These are phyloP conservation scores for Cyrtonyx montezumae DNA, from an alignment of 2,113 vertebrate species.

Conservation along the genomic window DNA sequence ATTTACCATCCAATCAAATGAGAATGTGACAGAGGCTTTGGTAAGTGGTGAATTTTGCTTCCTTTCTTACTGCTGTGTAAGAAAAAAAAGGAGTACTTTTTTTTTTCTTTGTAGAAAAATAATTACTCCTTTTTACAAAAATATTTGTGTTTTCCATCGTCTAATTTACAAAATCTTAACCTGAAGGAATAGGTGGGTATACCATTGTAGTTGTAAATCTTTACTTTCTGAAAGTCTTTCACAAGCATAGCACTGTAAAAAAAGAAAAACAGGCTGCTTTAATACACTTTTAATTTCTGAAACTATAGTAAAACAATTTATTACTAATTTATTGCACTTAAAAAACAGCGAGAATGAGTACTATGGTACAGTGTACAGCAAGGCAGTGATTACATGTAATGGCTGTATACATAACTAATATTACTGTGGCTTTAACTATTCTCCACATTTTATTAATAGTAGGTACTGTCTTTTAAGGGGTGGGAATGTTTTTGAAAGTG, in stretches of 20 bases:
- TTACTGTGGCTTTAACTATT: background rate
- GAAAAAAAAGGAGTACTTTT: background rate
- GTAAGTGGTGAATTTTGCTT: slow-evolving; percentile 79
- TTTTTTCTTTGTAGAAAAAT: background rate
- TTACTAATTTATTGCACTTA: background rate
- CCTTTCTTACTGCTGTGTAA: background rate
- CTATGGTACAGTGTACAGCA: background rate
- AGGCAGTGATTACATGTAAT: rapidly evolving
- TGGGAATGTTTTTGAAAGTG: background rate
- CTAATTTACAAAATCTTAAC: background rate
- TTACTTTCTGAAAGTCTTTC: background rate
- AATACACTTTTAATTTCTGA: background rate
- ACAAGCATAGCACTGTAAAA: background rate
- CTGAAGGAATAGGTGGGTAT: background rate
- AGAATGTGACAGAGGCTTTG: slow-evolving; percentile 79
- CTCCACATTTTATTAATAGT: background rate
- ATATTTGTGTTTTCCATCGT: background rate
- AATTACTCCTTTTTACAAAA: background rate
- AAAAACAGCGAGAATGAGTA: background rate
- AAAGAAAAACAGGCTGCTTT: background rate
- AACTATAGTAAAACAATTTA: background rate
- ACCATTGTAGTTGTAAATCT: background rate
- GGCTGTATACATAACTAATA: background rate
- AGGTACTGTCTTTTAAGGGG: background rate
- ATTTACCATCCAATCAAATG: slow-evolving; percentile 80